phyloP scores from a whole-genome alignment of 2,113 vertebrate genomes.

The Lota lota region DNA sequence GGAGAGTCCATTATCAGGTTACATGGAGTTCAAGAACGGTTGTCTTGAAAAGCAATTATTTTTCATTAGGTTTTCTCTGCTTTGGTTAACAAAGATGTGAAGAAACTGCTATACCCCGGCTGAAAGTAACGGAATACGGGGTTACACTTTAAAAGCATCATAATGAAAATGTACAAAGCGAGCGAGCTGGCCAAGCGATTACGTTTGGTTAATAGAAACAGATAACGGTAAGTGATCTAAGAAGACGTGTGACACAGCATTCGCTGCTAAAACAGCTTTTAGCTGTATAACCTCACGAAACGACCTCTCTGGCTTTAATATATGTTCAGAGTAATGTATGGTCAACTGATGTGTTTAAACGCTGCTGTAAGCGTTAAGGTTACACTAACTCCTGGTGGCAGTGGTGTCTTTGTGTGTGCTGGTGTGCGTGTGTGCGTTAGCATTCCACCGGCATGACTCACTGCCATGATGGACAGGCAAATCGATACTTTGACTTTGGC shows the following conservation, averaged over 20 bases:
- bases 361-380: conserved; percentile 41
- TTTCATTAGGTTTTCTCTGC: not conserved
- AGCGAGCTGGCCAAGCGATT: not conserved
- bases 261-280: no score
- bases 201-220: not conserved
- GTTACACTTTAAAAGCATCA: not conserved
- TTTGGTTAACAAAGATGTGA: not conserved
- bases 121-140: no score
- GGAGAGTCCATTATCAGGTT: conserved; percentile 17
- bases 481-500: conserved; percentile 76
- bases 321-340: no score
- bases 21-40: conserved; percentile 22
- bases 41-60: conserved; percentile 12
- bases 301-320: no score
- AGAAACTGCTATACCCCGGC: not conserved
- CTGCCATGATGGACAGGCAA: conserved; percentile 59
- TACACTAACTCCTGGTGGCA: conserved; percentile 48
- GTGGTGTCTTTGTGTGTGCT: conserved; percentile 37
- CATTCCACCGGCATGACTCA: conserved; percentile 59
- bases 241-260: no score
- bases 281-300: no score
- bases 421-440: no score
- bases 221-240: no score
- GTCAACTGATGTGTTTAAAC: no score
- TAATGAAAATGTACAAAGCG: not conserved